Percentiles rank a stretch among this genome's conserved stretches.
Conservation (phyloP, 2,113 vertebrate genomes). For the Ceyx margarethae region DNA sequence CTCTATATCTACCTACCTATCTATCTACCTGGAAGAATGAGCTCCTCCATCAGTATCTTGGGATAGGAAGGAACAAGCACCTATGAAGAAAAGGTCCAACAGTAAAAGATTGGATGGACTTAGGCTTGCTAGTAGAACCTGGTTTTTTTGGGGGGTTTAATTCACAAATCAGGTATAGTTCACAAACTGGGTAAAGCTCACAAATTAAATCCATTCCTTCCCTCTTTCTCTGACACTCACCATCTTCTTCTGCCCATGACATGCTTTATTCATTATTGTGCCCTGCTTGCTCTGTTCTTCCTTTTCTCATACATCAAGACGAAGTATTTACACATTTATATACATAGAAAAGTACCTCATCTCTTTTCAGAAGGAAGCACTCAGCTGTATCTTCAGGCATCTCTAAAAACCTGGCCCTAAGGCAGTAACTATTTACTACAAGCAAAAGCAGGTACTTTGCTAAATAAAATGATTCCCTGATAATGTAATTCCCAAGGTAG, state of each 20-base stretch:
- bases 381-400: not conserved
- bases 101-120: not conserved
- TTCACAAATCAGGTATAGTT: not conserved
- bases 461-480: constrained; percentile 9
- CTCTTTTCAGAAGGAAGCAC: not conserved
- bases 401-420: not conserved
- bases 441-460: not conserved
- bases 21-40: not conserved
- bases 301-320: not conserved
- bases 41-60: not conserved
- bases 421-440: not conserved
- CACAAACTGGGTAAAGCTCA: not conserved
- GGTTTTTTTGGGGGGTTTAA: not conserved
- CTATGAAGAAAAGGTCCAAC: not conserved
- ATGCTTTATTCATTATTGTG: not conserved
- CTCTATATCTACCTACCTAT: too few relatives aligned
- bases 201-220: not conserved
- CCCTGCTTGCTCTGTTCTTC: not conserved
- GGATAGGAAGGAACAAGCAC: not conserved
- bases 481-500: not conserved
- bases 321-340: not conserved
- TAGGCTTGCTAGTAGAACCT: not conserved
- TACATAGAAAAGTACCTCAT: not conserved
- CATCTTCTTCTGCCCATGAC: not conserved
- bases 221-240: not conserved